Evolutionary conservation across 2,888 invertebrate genomes (phyloP), one percentile per base, ranked within the genome.

Genomic region (Leptopilina myrica): DNA sequence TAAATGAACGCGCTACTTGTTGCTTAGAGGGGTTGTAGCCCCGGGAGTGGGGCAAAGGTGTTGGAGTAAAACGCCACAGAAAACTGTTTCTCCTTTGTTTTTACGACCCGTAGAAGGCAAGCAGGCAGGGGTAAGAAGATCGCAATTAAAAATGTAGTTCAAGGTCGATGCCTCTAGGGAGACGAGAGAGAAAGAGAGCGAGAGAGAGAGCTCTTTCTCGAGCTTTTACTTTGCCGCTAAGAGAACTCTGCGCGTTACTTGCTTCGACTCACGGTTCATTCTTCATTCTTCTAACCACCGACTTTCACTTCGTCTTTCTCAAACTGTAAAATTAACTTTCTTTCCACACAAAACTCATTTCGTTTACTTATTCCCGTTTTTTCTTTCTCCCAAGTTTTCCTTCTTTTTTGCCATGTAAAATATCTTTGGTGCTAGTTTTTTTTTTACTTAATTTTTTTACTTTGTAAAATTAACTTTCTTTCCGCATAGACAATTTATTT

Each of bases 1-100:
- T 91, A 91, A 92, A 92, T 91, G 91, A 92, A 91, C 90, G 91
- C 91, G 91, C 91, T 90, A 92, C 91, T 91, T 92, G 91, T 92
- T 92, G 91, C 91, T 89, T 88, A 86, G 87, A 86, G 87, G 88
- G 88, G 86, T 84, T 83, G 84, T 78, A 79, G 80, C 80, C 79
- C 78, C 78, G 49, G 73, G 69, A 76, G 78, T 77, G 83, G 82
- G 82, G 79, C 78, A 80, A 78, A 81, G 66, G 79, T 56, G 73
- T 75, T 40, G 40, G 75, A 77, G 80, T 79, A 77, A 49, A 82
- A 82, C 84, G 86, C 84, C 86, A 84, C 85, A 86, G 89, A 90
- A 90, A 90, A 90, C 88, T 89, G 89, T 90, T 90, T 90, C 90
- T 88, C 89, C 89, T 90, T 91, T 91, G 91, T 91, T 91, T 91